A percentile compares a stretch with the other conserved stretches of the same genome.
Conservation (phyloP, 2,113 vertebrate species). For the Saimiri boliviensis region DNA sequence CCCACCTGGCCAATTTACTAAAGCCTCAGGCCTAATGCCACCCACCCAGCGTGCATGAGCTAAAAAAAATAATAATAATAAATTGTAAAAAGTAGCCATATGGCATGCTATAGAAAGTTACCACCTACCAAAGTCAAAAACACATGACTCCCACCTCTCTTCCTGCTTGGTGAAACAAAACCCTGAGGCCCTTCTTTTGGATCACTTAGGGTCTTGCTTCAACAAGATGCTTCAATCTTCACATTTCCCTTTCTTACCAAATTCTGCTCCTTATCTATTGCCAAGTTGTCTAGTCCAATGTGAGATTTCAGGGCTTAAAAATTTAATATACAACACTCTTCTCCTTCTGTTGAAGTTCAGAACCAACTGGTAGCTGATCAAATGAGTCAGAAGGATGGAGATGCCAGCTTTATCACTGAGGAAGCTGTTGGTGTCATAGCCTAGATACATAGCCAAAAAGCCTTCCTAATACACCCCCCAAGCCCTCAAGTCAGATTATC, state of each 20-base stretch:
- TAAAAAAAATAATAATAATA: conserved; percentile 43
- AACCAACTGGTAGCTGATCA: neutral
- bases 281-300: neutral
- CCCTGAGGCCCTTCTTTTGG: neutral
- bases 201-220: neutral
- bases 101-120: conserved; percentile 54
- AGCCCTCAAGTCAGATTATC: neutral
- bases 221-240: neutral
- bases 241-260: neutral
- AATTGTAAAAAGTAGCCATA: conserved; percentile 53
- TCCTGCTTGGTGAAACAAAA: neutral
- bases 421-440: neutral
- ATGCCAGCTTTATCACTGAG: neutral
- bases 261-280: neutral
- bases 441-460: neutral
- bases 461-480: neutral
- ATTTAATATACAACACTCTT: neutral
- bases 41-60: conserved; percentile 9
- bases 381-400: neutral
- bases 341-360: neutral
- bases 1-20: conserved; percentile 69
- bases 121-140: conserved; percentile 52
- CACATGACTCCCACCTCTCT: neutral
- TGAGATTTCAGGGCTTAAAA: neutral
- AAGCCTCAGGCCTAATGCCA: conserved; percentile 63